phyloP scores from a whole-genome alignment of 2,797 vertebrate genomes.

The Pampus argenteus region DNA sequence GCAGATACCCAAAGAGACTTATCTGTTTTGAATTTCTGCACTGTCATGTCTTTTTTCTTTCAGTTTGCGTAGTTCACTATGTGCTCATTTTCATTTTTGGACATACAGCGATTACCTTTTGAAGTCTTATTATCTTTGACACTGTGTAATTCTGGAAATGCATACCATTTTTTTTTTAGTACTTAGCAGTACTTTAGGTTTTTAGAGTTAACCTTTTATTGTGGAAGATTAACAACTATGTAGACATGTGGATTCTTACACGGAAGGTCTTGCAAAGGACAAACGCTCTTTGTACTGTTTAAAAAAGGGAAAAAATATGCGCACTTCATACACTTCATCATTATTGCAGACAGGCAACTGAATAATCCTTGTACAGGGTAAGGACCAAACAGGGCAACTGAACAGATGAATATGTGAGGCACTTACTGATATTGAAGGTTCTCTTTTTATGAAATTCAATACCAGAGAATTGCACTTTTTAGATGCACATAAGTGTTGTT shows the following conservation, averaged over 20 bases:
- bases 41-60: not conserved
- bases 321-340: slow-evolving; percentile 28
- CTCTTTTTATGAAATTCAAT: not conserved
- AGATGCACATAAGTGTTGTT: not conserved
- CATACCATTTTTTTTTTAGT: not conserved
- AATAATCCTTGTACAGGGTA: slow-evolving; percentile 16
- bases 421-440: not conserved
- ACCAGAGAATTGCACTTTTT: not conserved
- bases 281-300: not conserved
- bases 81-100: not conserved
- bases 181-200: slow-evolving; percentile 5
- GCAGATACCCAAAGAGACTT: slow-evolving; percentile 14
- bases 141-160: not conserved
- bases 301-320: slow-evolving; percentile 1
- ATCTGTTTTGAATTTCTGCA: slow-evolving; percentile 23
- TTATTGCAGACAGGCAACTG: not conserved
- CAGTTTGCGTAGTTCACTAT: not conserved
- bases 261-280: slow-evolving; percentile 5
- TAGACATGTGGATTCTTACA: not conserved
- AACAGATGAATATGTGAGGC: not conserved
- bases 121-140: not conserved
- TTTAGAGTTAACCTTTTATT: slow-evolving; percentile 4
- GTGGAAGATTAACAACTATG: not conserved
- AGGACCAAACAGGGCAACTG: not conserved
- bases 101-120: not conserved